phyloP scores from a whole-genome alignment of 2,888 invertebrate species.

The Bombylius major region DNA sequence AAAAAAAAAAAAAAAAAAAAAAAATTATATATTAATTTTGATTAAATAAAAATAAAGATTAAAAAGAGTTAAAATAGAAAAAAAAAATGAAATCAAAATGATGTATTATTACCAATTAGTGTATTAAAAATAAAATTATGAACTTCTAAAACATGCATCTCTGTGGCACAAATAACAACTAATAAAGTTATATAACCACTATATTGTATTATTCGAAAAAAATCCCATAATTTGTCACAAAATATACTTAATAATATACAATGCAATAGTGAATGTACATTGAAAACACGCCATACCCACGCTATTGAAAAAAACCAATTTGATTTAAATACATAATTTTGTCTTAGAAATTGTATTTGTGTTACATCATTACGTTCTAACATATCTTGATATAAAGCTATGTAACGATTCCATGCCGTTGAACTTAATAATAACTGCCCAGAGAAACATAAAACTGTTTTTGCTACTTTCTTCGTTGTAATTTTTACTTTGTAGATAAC shows the following conservation, averaged over 20 bases:
- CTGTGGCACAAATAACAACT: conserved; percentile 54
- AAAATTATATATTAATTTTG: neutral
- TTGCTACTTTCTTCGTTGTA: conserved; percentile 50
- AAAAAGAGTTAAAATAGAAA: neutral
- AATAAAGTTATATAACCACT: conserved; percentile 57
- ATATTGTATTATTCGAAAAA: conserved; percentile 56
- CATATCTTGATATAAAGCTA: conserved; percentile 64
- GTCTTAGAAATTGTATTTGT: conserved; percentile 41
- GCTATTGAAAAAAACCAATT: conserved; percentile 59
- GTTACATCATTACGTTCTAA: conserved; percentile 50
- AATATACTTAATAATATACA: conserved; percentile 62
- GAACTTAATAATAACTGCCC: conserved; percentile 63
- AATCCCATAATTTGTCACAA: conserved; percentile 70
- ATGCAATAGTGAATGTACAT: conserved; percentile 66
- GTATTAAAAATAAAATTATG: conserved; percentile 43
- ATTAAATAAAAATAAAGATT: neutral
- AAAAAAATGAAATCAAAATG: conserved; percentile 28
- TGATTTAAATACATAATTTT: conserved; percentile 53
- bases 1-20: neutral
- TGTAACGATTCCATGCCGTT: conserved; percentile 72
- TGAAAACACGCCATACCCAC: conserved; percentile 63
- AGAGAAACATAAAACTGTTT: conserved; percentile 51
- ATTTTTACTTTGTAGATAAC: conserved; percentile 56
- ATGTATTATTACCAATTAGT: conserved; percentile 33
- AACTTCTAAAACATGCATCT: conserved; percentile 54